Evolutionary conservation across 1,140 invertebrate species (phyloP).

Genomic region (Neotoxoptera formosana): DNA sequence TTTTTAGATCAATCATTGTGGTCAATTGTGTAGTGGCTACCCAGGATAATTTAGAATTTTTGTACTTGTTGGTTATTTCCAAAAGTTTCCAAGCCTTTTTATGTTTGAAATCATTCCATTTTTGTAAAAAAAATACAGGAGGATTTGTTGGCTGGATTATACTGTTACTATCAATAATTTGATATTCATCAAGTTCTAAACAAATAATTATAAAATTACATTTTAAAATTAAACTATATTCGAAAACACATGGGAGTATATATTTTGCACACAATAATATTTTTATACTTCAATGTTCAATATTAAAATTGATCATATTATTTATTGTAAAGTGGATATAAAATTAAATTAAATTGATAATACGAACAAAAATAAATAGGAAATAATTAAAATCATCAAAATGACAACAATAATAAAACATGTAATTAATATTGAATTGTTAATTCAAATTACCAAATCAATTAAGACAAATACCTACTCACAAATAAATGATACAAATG

Average conservation of each 20-base stretch:
- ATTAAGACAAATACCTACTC: too few relatives aligned
- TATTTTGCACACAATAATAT: too few relatives aligned
- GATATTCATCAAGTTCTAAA: conserved; percentile 49
- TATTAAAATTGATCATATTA: too few relatives aligned
- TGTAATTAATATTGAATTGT: too few relatives aligned
- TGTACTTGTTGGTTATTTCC: conserved; percentile 33
- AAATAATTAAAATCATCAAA: too few relatives aligned
- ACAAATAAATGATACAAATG: too few relatives aligned
- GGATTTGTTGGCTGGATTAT: conserved; percentile 49
- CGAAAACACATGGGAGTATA: too few relatives aligned
- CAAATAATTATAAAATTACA: background rate
- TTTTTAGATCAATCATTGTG: conserved; percentile 40
- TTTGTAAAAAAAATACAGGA: conserved; percentile 41
- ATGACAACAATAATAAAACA: too few relatives aligned
- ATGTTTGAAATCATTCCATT: conserved; percentile 49
- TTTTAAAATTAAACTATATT: background rate
- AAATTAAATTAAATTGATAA: background rate
- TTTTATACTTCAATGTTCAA: too few relatives aligned
- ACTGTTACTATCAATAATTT: conserved; percentile 42
- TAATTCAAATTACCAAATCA: too few relatives aligned
- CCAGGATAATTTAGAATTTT: conserved; percentile 17
- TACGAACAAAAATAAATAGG: too few relatives aligned
- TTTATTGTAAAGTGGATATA: too few relatives aligned
- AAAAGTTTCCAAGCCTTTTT: conserved; percentile 51
- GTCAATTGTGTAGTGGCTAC: conserved; percentile 13